A percentile compares a stretch with the other conserved stretches of the same genome.
These are phyloP conservation scores for Tipula lateralis DNA, from an alignment of 2,888 invertebrate genomes.

Conservation along the genomic window DNA sequence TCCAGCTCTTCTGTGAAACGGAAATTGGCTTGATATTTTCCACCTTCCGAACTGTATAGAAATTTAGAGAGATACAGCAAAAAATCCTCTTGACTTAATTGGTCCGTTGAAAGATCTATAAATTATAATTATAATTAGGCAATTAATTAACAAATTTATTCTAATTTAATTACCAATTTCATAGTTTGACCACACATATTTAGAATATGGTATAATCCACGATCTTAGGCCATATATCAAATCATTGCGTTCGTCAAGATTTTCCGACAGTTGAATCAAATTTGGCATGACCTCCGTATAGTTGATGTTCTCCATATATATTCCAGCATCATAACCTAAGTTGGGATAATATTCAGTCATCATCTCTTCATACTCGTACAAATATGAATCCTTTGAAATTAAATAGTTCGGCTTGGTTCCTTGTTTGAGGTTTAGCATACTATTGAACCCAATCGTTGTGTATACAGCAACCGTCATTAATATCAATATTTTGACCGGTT, in stretches of 20 bases:
- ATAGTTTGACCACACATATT: conserved; percentile 57
- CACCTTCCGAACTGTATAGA: conserved; percentile 63
- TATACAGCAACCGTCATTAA: conserved; percentile 57
- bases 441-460: conserved; percentile 58
- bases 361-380: conserved; percentile 56
- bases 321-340: conserved; percentile 57
- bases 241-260: conserved; percentile 53
- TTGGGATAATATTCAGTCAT: conserved; percentile 60
- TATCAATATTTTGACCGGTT: conserved; percentile 60
- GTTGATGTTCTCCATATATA: conserved; percentile 63
- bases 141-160: background rate
- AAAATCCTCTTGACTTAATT: conserved; percentile 55
- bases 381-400: conserved; percentile 64
- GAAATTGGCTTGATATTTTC: conserved; percentile 64
- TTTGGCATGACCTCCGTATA: conserved; percentile 58
- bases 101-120: conserved; percentile 50
- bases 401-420: conserved; percentile 78
- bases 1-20: conserved; percentile 57
- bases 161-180: conserved; percentile 49
- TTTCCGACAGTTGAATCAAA: conserved; percentile 53
- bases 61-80: conserved; percentile 62
- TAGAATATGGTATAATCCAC: conserved; percentile 62
- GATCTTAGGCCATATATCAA: conserved; percentile 54
- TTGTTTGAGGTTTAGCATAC: conserved; percentile 63
- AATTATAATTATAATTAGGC: background rate